These are phyloP conservation scores for Muntiacus muntjak DNA, from an alignment of 2,113 vertebrate species.

Conservation along the genomic window DNA sequence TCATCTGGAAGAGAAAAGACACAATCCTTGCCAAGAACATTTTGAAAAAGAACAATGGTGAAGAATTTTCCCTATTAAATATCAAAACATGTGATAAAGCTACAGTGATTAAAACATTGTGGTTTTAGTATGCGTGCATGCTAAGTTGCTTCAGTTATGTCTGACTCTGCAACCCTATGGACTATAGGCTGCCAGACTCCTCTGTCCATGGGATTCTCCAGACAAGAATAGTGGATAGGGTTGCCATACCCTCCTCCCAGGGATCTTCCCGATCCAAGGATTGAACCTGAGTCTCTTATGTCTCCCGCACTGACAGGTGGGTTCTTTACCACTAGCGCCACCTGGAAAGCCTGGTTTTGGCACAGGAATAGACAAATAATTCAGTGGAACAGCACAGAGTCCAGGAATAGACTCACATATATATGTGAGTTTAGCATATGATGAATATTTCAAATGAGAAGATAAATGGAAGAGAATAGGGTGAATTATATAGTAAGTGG, in stretches of 20 bases:
- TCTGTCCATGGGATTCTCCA: not conserved
- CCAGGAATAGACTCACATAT: not conserved
- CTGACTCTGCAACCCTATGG: not conserved
- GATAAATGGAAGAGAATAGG: not conserved
- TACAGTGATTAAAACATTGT: conserved; percentile 41
- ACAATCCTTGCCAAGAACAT: conserved; percentile 64
- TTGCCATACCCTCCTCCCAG: not conserved
- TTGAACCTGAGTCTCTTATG: not conserved
- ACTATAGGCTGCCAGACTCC: not conserved
- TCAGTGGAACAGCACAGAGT: not conserved
- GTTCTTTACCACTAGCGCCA: not conserved
- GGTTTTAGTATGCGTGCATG: not conserved
- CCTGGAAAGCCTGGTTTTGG: not conserved
- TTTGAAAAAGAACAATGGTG: conserved; percentile 52
- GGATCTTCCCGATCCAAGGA: not conserved
- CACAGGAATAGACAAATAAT: not conserved
- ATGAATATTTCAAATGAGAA: not conserved
- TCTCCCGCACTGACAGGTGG: not conserved
- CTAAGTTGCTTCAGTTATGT: not conserved
- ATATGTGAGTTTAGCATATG: not conserved
- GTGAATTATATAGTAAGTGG: not conserved
- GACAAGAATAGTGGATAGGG: not conserved
- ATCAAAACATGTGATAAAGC: conserved; percentile 57
- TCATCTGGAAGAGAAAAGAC: conserved; percentile 55
- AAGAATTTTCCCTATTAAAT: conserved; percentile 37